phyloP scores from a whole-genome alignment of 2,888 invertebrate genomes.

The Tetramorium bicarinatum region DNA sequence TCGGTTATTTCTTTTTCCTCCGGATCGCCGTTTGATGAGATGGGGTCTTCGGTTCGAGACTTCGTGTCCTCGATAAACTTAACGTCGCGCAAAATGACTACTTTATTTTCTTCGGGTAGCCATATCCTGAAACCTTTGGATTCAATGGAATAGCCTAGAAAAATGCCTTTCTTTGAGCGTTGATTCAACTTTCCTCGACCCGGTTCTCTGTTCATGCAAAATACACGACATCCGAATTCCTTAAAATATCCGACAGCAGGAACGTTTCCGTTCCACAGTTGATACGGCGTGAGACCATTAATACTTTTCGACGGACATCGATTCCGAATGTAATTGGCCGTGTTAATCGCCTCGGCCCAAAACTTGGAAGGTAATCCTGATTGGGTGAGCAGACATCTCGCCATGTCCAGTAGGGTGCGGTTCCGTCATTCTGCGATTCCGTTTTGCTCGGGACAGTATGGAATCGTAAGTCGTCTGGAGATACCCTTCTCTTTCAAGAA shows the following conservation, averaged over 20 bases:
- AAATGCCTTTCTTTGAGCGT: neutral
- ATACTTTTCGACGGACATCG: neutral
- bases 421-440: constrained; percentile 1
- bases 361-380: neutral
- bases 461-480: neutral
- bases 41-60: neutral
- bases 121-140: constrained; percentile 1
- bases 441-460: constrained; percentile 35
- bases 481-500: constrained; percentile 25
- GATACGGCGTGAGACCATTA: neutral
- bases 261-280: neutral
- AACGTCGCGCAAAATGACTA: neutral
- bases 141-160: neutral
- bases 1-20: neutral
- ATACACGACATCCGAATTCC: neutral
- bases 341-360: constrained; percentile 3
- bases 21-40: neutral
- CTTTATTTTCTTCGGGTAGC: neutral
- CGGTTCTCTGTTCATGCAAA: neutral
- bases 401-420: constrained; percentile 22
- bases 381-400: neutral
- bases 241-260: neutral
- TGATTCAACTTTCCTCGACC: neutral
- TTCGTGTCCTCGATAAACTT: neutral
- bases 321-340: neutral